A percentile compares a stretch with the other conserved stretches of the same genome.
phyloP scores from a whole-genome alignment of 2,888 invertebrate genomes.

The Ophioninae sp. region DNA sequence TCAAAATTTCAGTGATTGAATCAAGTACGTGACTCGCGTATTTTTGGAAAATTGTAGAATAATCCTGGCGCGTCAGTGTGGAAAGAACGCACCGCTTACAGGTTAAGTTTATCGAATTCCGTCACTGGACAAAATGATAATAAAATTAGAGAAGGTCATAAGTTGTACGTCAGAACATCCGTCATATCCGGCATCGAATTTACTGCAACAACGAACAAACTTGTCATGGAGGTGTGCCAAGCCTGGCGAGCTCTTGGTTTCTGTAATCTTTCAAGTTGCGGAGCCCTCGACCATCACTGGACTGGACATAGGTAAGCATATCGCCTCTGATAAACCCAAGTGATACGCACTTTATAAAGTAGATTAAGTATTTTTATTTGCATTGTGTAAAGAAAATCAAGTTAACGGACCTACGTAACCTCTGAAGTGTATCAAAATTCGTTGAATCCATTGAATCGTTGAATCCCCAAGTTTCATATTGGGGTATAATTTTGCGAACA shows the following conservation, averaged over 20 bases:
- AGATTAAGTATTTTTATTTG: too few species aligned
- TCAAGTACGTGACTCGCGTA: not conserved
- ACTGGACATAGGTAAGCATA: slow-evolving; percentile 71
- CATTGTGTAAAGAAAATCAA: too few species aligned
- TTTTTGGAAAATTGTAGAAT: not conserved
- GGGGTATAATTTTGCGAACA: not conserved
- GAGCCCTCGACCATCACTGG: slow-evolving; percentile 76
- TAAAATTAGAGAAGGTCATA: slow-evolving; percentile 75
- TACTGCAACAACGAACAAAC: slow-evolving; percentile 72
- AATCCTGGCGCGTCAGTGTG: not conserved
- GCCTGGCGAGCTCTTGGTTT: slow-evolving; percentile 75
- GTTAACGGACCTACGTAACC: too few species aligned
- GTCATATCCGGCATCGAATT: slow-evolving; percentile 74
- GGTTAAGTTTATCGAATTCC: not conserved
- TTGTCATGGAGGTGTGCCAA: slow-evolving; percentile 76
- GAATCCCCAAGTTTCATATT: too few species aligned
- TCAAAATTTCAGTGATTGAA: not conserved
- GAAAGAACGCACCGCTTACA: not conserved
- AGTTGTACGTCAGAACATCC: slow-evolving; percentile 78
- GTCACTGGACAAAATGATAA: slow-evolving; percentile 71
- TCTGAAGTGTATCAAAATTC: not conserved
- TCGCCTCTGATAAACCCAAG: not conserved
- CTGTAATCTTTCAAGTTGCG: slow-evolving; percentile 73
- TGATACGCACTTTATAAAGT: not conserved
- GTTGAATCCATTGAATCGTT: too few species aligned